phyloP scores from a whole-genome alignment of 1,140 invertebrate species.

The Dinoponera quadriceps region DNA sequence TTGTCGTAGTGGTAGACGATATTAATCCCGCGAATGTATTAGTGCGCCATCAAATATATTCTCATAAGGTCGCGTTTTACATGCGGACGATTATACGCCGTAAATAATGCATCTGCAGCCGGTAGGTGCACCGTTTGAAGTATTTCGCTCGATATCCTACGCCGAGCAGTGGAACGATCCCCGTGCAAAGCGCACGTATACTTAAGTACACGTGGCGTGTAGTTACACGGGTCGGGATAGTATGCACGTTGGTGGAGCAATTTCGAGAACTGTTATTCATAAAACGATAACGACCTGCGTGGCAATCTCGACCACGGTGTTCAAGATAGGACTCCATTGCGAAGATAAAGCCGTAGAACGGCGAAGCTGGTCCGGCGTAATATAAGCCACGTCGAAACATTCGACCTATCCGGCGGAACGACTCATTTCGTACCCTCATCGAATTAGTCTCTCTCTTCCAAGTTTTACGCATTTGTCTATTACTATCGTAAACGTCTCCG shows the following conservation, averaged over 20 bases:
- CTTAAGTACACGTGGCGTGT: conserved; percentile 29
- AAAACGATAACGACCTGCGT: conserved; percentile 72
- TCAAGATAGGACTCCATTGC: conserved; percentile 52
- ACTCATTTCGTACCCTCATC: conserved; percentile 34
- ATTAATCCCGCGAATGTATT: conserved; percentile 20
- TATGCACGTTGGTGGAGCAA: conserved; percentile 59
- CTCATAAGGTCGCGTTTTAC: conserved; percentile 46
- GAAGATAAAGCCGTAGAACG: conserved; percentile 51
- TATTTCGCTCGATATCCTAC: conserved; percentile 63
- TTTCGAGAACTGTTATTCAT: conserved; percentile 76
- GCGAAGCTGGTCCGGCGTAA: conserved; percentile 9
- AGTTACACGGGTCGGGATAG: conserved; percentile 13
- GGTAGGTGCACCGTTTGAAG: conserved; percentile 52
- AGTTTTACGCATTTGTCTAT: conserved; percentile 46
- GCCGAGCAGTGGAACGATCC: conserved; percentile 37
- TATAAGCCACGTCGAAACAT: conserved; percentile 41
- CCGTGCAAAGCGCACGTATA: conserved; percentile 50
- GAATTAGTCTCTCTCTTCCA: conserved; percentile 39
- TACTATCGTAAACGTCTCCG: conserved; percentile 25
- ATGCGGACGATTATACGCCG: conserved; percentile 36
- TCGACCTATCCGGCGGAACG: conserved; percentile 48
- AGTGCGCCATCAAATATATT: conserved; percentile 44
- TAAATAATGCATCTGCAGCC: conserved; percentile 47
- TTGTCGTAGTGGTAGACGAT: neutral
- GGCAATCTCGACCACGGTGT: conserved; percentile 59